These are phyloP conservation scores for Drosophila quadrilineata DNA, from an alignment of 1,140 invertebrate species.

Conservation along the genomic window DNA sequence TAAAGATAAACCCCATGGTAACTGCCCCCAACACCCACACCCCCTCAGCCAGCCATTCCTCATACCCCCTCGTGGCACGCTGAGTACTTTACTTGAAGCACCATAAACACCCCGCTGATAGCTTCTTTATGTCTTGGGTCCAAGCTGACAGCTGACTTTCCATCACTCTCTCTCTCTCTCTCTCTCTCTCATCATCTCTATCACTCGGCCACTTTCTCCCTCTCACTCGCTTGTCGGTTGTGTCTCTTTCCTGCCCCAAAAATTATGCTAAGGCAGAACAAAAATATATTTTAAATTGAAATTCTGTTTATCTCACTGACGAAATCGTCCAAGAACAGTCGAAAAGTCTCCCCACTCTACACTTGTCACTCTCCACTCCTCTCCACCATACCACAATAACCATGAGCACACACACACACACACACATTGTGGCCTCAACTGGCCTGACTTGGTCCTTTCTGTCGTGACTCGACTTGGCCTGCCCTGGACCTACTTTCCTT, in stretches of 20 bases:
- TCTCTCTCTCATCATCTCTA: no score
- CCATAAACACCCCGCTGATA: slow-evolving; percentile 70
- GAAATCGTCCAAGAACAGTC: slow-evolving; percentile 49
- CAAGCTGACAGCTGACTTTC: slow-evolving; percentile 34
- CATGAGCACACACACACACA: slow-evolving; percentile 14
- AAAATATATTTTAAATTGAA: slow-evolving; percentile 76
- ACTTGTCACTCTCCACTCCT: background rate
- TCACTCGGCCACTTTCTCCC: no score
- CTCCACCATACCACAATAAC: background rate
- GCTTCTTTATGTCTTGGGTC: slow-evolving; percentile 65
- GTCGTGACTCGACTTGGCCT: slow-evolving; percentile 4
- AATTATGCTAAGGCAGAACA: slow-evolving; percentile 55
- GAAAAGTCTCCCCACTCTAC: slow-evolving; percentile 9
- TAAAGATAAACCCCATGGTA: background rate
- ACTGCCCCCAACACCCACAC: background rate
- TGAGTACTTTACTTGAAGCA: no score
- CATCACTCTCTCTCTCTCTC: background rate
- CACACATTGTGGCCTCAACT: slow-evolving; percentile 51
- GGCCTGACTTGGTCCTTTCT: background rate
- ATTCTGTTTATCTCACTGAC: slow-evolving; percentile 72
- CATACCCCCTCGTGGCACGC: no score
- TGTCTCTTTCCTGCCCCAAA: background rate
- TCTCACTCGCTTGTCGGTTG: background rate
- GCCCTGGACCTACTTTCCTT: slow-evolving; percentile 10
- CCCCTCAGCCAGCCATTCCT: background rate